Evolutionary conservation across 2,888 invertebrate genomes (phyloP).

Genomic region (Nyleta sp.): DNA sequence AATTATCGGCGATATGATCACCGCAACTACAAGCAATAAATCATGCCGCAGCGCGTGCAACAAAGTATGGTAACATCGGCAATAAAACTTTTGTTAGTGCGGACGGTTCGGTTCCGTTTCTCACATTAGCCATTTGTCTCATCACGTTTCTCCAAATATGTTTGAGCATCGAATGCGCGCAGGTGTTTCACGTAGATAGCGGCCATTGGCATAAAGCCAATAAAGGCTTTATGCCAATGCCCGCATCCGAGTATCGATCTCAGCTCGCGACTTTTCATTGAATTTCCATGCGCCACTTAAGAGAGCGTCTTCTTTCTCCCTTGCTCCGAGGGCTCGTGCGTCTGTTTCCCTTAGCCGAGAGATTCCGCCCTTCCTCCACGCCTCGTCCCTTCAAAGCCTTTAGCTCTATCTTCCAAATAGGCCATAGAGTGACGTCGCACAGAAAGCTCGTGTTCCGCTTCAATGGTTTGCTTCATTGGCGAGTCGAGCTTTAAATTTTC

Average conservation of each 20-base stretch:
- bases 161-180: slow-evolving; percentile 73
- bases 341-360: slow-evolving; percentile 31
- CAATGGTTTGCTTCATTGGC: slow-evolving; percentile 62
- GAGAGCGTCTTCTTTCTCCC: slow-evolving; percentile 60
- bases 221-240: slow-evolving; percentile 75
- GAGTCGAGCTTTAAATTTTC: no score
- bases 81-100: no score
- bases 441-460: slow-evolving; percentile 61
- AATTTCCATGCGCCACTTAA: slow-evolving; percentile 74
- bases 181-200: slow-evolving; percentile 81
- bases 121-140: no score
- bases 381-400: no score
- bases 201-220: slow-evolving; percentile 80
- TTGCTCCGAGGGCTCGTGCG: slow-evolving; percentile 13
- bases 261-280: slow-evolving; percentile 74
- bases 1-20: no score
- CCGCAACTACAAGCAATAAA: not conserved
- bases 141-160: slow-evolving; percentile 66
- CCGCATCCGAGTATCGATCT: slow-evolving; percentile 74
- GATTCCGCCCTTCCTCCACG: slow-evolving; percentile 37
- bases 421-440: slow-evolving; percentile 58
- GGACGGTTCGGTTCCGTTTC: no score
- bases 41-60: no score
- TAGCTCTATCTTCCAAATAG: slow-evolving; percentile 62
- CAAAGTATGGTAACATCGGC: no score